Evolutionary conservation across 2,888 invertebrate genomes (phyloP).

Genomic region (Folsomia candida): DNA sequence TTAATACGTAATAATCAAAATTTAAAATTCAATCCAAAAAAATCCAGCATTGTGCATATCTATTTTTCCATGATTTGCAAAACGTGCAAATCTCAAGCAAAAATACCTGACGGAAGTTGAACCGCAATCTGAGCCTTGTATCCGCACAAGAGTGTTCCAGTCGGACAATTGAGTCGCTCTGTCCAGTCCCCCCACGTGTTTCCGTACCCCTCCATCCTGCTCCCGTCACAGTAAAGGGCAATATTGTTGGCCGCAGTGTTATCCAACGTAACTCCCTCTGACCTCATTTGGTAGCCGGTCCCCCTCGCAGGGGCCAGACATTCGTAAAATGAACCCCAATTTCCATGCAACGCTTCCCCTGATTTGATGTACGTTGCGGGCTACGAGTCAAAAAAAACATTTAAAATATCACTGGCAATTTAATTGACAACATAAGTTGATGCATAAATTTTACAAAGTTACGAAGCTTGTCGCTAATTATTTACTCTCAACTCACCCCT

Average conservation of each 20-base stretch:
- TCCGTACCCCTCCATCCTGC: background rate
- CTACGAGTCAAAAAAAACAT: background rate
- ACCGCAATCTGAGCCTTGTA: background rate
- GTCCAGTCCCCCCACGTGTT: background rate
- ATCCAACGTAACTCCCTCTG: background rate
- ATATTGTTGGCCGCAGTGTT: background rate
- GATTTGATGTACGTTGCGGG: background rate
- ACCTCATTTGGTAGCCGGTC: background rate
- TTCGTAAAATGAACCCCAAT: background rate
- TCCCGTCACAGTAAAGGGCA: background rate
- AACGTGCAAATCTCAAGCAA: background rate
- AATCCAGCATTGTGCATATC: too few species aligned
- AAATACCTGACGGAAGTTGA: background rate
- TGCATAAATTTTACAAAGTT: background rate
- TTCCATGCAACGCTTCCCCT: background rate
- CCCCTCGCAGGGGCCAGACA: background rate
- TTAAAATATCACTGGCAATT: too few species aligned
- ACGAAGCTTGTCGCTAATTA: too few species aligned
- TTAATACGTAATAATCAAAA: too few species aligned
- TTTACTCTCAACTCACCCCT: too few species aligned
- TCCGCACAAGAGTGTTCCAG: background rate
- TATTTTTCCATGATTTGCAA: too few species aligned
- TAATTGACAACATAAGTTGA: background rate
- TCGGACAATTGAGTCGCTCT: background rate
- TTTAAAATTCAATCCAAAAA: too few species aligned